These are phyloP conservation scores for Stictocephala bisonia DNA, from an alignment of 2,888 invertebrate species.

Conservation along the genomic window DNA sequence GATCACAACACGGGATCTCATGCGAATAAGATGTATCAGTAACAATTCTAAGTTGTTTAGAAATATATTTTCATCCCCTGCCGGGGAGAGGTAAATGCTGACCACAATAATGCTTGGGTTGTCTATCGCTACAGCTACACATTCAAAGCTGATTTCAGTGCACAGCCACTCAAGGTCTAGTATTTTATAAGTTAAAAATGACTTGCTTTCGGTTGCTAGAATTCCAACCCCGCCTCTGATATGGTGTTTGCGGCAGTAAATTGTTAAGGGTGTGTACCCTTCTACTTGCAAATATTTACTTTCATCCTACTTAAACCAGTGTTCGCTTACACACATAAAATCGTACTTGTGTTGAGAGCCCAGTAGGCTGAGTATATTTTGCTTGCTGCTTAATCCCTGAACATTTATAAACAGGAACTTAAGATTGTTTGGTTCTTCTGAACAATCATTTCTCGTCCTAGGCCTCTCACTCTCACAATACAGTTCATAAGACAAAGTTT, in stretches of 20 bases:
- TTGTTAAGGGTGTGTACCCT: background rate
- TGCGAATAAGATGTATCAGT: background rate
- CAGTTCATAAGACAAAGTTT: too few species aligned
- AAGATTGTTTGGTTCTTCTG: too few species aligned
- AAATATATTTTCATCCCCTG: conserved; percentile 4
- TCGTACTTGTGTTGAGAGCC: background rate
- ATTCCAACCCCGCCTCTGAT: background rate
- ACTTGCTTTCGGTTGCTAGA: background rate
- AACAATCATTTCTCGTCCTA: too few species aligned
- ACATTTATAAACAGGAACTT: too few species aligned
- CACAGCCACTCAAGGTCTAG: background rate
- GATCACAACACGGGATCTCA: background rate
- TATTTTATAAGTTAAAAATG: background rate
- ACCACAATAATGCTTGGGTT: background rate
- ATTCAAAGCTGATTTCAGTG: background rate
- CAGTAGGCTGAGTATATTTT: conserved; percentile 2
- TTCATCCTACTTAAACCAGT: background rate
- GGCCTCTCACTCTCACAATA: too few species aligned
- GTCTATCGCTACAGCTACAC: background rate
- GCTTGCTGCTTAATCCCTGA: background rate
- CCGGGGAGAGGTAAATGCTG: background rate
- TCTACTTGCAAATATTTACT: background rate
- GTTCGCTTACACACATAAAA: conserved; percentile 6
- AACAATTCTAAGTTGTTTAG: background rate
- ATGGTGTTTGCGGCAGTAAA: conserved; percentile 15